Evolutionary conservation across 2,797 vertebrate genomes (phyloP).

Genomic region (Pseudotriccus pelzelni): DNA sequence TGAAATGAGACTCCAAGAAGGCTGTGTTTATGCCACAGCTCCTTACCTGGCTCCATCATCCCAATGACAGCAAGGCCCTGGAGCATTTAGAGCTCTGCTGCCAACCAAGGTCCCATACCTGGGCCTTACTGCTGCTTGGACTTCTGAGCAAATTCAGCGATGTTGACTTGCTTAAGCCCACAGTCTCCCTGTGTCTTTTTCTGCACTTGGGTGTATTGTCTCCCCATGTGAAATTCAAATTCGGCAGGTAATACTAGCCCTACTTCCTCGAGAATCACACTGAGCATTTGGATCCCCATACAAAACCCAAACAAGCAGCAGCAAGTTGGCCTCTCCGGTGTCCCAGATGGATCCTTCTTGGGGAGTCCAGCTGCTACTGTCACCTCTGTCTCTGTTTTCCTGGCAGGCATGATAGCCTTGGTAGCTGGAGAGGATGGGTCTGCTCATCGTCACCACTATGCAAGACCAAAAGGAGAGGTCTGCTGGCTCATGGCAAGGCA

Average conservation of each 20-base stretch:
- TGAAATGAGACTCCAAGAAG: background rate
- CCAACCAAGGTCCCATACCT: background rate
- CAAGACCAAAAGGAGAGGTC: background rate
- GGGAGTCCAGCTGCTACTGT: background rate
- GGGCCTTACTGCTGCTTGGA: background rate
- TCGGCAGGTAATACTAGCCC: background rate
- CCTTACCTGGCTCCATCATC: background rate
- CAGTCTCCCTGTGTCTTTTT: background rate
- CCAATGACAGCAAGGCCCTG: background rate
- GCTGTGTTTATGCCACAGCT: background rate
- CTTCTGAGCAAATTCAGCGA: background rate
- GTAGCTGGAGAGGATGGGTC: background rate
- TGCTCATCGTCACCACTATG: rapidly evolving
- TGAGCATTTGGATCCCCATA: background rate
- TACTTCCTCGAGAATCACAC: background rate
- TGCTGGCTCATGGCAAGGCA: background rate
- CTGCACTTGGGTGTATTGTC: rapidly evolving
- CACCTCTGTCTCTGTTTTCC: background rate
- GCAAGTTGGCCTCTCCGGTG: background rate
- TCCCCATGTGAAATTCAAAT: background rate
- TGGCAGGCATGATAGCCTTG: background rate
- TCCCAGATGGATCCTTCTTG: background rate
- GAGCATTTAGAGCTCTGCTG: background rate
- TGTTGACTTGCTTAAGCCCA: background rate
- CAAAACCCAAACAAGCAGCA: background rate